phyloP scores from a whole-genome alignment of 2,797 vertebrate species.

The Phoeniculus purpureus region DNA sequence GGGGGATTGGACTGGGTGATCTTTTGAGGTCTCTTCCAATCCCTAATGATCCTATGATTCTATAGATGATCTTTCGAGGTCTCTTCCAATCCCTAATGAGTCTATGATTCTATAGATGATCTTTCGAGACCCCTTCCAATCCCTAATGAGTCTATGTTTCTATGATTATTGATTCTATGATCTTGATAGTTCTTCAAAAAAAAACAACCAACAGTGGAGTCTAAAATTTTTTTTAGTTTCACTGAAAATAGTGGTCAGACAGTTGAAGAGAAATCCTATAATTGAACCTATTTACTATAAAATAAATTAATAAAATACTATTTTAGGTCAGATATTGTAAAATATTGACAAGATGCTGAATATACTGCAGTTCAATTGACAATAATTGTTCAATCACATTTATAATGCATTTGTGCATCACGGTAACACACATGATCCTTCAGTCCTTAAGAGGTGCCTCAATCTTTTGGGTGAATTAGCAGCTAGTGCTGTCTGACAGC shows the following conservation, averaged over 20 bases:
- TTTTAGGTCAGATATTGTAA: neutral
- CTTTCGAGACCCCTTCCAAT: too few relatives aligned
- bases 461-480: neutral
- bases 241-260: neutral
- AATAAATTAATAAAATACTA: neutral
- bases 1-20: too few relatives aligned
- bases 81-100: too few relatives aligned
- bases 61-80: too few relatives aligned
- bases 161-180: too few relatives aligned
- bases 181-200: neutral
- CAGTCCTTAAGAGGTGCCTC: fast-evolving
- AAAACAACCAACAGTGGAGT: neutral
- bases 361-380: too few relatives aligned
- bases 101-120: too few relatives aligned
- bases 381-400: neutral
- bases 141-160: too few relatives aligned
- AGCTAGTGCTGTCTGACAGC: neutral
- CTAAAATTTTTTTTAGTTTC: too few relatives aligned
- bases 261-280: neutral
- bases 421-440: neutral
- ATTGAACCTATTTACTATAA: neutral
- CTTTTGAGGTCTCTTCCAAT: too few relatives aligned
- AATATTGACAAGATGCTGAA: neutral
- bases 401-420: neutral
- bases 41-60: too few relatives aligned